Percentiles rank a stretch among this genome's conserved stretches.
phyloP scores from a whole-genome alignment of 1,140 invertebrate species.

The Pemphigus obesinymphae region DNA sequence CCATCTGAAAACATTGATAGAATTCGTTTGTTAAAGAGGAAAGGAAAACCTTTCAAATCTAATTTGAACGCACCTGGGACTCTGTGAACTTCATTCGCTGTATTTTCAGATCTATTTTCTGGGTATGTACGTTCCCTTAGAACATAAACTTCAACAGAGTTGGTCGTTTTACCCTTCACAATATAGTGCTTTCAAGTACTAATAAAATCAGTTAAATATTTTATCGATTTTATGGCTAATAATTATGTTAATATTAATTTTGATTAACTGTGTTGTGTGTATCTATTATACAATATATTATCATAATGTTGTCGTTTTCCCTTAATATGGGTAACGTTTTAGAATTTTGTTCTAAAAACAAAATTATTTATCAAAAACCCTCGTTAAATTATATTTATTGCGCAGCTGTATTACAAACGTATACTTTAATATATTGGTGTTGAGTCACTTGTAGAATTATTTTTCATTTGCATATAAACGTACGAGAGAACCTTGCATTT shows the following conservation, averaged over 20 bases:
- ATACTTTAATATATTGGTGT: too few species aligned
- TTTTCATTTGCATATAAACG: too few species aligned
- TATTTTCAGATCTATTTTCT: not conserved
- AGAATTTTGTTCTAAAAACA: not conserved
- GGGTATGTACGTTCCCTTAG: not conserved
- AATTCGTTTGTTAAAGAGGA: not conserved
- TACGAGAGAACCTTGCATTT: too few species aligned
- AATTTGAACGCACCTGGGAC: slow-evolving; percentile 5
- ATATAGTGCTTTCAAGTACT: not conserved
- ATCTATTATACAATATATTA: not conserved
- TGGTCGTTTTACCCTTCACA: not conserved
- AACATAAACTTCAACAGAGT: not conserved
- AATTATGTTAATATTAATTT: not conserved
- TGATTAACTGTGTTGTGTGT: not conserved
- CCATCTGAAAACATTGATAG: not conserved
- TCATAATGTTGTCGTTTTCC: not conserved
- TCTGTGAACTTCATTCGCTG: not conserved
- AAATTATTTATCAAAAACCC: not conserved
- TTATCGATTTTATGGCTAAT: not conserved
- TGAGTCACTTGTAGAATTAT: too few species aligned
- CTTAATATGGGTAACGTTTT: not conserved
- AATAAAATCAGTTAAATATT: not conserved
- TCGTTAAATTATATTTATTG: not conserved
- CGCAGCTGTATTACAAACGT: not conserved
- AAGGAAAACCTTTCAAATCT: slow-evolving; percentile 1